phyloP scores from a whole-genome alignment of 2,888 invertebrate genomes.

The Galeopsomyia nigrocyanea region DNA sequence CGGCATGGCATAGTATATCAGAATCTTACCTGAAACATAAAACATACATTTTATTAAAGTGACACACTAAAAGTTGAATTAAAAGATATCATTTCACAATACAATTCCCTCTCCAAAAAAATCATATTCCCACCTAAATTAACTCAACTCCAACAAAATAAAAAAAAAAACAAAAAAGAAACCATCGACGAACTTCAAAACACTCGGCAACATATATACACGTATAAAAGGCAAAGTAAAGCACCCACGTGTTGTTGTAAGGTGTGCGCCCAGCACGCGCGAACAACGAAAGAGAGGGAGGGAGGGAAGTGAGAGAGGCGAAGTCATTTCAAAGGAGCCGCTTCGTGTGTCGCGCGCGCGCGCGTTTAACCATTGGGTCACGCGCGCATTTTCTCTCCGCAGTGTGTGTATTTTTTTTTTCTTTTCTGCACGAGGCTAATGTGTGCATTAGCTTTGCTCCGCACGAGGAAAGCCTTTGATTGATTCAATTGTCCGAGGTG shows the following conservation, averaged over 20 bases:
- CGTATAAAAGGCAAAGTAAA: too few species aligned
- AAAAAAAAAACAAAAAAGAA: constrained; percentile 1
- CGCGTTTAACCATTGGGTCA: constrained; percentile 17
- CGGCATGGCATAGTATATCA: background rate
- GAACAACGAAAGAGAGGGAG: background rate
- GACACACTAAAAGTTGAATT: too few species aligned
- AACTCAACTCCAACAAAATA: background rate
- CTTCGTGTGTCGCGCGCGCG: constrained; percentile 23
- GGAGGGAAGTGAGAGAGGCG: constrained; percentile 2
- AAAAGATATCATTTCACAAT: too few species aligned
- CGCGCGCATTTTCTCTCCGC: constrained; percentile 17
- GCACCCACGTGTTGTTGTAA: background rate
- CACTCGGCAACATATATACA: background rate
- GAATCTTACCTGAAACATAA: constrained; percentile 36
- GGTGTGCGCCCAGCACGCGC: constrained; percentile 3
- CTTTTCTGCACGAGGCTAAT: constrained; percentile 2
- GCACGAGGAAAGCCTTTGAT: too few species aligned
- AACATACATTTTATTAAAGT: background rate
- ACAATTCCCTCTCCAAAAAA: too few species aligned
- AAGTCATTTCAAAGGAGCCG: constrained; percentile 36
- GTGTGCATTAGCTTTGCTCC: too few species aligned
- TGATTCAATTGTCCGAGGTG: too few species aligned
- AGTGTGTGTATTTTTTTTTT: too few species aligned
- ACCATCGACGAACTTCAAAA: background rate
- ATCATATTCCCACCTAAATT: too few species aligned